Conservation (phyloP, 2,113 vertebrate species). For the Turnix velox region DNA sequence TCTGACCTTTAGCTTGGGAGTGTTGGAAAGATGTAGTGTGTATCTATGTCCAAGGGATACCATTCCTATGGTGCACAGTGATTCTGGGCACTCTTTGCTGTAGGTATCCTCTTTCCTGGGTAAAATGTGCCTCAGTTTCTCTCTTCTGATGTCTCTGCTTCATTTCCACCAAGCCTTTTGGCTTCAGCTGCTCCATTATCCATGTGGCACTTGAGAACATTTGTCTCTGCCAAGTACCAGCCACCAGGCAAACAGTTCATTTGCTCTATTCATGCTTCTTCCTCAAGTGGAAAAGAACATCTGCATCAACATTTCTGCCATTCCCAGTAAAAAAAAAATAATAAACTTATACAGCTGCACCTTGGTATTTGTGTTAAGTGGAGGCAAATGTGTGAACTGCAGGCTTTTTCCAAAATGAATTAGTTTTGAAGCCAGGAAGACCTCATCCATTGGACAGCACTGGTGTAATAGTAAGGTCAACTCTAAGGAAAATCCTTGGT, state of each 20-base stretch:
- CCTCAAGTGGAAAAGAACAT: constrained; percentile 19
- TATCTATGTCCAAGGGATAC: neutral
- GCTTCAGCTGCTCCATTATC: neutral
- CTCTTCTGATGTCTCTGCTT: neutral
- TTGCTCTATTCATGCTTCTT: neutral
- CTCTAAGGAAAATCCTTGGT: neutral
- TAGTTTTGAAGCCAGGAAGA: neutral
- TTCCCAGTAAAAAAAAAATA: neutral
- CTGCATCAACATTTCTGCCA: neutral
- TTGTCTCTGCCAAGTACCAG: neutral
- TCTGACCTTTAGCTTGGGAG: neutral
- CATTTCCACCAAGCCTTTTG: neutral
- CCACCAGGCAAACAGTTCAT: neutral
- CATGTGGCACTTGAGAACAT: neutral
- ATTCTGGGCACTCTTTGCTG: neutral
- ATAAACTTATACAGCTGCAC: neutral
- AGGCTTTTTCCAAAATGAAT: neutral
- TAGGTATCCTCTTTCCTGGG: neutral
- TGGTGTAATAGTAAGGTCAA: neutral
- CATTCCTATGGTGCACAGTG: fast-evolving
- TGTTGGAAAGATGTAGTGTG: neutral
- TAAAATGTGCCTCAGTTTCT: neutral
- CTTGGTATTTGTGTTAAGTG: neutral
- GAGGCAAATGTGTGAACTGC: neutral
- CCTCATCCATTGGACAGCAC: neutral